These are phyloP conservation scores for Mythimna albipuncta DNA, from an alignment of 2,888 invertebrate genomes.

Conservation along the genomic window DNA sequence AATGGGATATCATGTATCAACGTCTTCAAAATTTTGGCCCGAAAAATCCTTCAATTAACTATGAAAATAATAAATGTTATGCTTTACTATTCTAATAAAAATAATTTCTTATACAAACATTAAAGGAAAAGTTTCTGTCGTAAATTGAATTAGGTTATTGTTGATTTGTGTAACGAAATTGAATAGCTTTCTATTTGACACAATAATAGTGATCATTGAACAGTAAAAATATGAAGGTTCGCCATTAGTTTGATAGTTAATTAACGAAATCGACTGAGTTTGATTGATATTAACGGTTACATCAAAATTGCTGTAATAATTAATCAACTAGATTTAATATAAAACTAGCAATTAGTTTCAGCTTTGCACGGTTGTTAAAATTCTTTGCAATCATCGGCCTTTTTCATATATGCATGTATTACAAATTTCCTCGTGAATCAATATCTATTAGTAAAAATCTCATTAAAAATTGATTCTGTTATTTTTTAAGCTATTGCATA, in stretches of 20 bases:
- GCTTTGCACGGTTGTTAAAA: no score
- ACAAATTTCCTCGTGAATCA: no score
- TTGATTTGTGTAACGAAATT: constrained; percentile 20
- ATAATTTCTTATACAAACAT: constrained; percentile 5
- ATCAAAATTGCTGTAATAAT: constrained; percentile 6
- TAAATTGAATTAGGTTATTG: constrained; percentile 25
- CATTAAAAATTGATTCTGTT: no score
- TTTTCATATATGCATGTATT: no score
- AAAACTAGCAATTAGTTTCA: no score
- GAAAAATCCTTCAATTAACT: constrained; percentile 35
- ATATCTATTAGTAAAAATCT: no score
- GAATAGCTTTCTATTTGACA: constrained; percentile 21
- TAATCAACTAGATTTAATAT: neutral
- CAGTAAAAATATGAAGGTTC: constrained; percentile 14
- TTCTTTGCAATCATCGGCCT: no score
- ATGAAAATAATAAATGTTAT: constrained; percentile 12
- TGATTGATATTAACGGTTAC: constrained; percentile 11
- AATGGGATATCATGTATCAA: constrained; percentile 59
- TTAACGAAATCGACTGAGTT: constrained; percentile 22
- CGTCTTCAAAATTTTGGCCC: constrained; percentile 45
- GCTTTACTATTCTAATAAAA: constrained; percentile 6
- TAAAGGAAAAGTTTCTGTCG: constrained; percentile 10
- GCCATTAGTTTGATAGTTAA: constrained; percentile 24
- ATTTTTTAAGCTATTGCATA: no score
- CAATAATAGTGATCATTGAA: constrained; percentile 9